Conservation (phyloP, 64 coral and sea anemone species). For the Cladopsammia gracilis region DNA sequence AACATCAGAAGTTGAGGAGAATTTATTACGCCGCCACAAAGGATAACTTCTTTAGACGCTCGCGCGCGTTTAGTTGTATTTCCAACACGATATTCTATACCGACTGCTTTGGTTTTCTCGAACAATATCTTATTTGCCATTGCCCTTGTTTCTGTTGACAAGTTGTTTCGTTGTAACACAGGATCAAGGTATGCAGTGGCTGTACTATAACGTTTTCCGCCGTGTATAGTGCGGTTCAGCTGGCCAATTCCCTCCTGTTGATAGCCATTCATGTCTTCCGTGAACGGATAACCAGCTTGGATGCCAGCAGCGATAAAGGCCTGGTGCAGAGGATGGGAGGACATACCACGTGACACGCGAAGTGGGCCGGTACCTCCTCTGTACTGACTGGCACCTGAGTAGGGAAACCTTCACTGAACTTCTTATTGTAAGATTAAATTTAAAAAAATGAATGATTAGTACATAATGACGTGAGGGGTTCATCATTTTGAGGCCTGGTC, state of each 20-base stretch:
- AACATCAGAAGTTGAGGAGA: conserved; percentile 65
- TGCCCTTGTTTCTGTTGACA: neutral
- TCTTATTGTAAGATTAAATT: neutral
- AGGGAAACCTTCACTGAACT: neutral
- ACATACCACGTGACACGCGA: conserved; percentile 35
- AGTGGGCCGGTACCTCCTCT: conserved; percentile 55
- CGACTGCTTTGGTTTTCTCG: conserved; percentile 1
- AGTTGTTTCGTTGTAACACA: neutral
- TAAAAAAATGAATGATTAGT: too few relatives aligned
- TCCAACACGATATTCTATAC: conserved; percentile 11
- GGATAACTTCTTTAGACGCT: conserved; percentile 15
- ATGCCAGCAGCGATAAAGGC: conserved; percentile 14
- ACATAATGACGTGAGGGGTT: too few relatives aligned
- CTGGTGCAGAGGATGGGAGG: conserved; percentile 13
- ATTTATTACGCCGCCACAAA: conserved; percentile 26
- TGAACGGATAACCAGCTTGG: conserved; percentile 29
- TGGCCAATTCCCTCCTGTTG: conserved; percentile 39
- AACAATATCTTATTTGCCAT: conserved; percentile 7
- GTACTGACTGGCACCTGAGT: conserved; percentile 25
- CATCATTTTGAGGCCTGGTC: too few relatives aligned
- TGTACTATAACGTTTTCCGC: neutral
- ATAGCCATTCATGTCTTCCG: conserved; percentile 45
- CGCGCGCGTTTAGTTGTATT: neutral
- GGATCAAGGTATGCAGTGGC: neutral
- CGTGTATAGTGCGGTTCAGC: neutral